Base-by-base conservation (phyloP, 2,888 invertebrate species). In the Neocrepidodera transversa region DNA sequence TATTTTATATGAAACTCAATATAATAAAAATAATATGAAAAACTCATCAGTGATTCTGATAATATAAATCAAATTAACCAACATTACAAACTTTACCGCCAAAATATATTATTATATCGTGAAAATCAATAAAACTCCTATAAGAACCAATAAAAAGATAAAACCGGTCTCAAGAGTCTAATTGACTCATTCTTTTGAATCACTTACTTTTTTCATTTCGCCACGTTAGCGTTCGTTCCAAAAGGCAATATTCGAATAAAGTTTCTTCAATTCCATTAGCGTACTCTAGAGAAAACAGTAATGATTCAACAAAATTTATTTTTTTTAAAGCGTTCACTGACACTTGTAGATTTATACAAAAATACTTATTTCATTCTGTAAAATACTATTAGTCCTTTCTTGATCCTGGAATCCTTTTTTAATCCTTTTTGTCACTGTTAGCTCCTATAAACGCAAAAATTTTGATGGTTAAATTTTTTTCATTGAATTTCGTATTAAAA, bases 51-150 rank as follows among this genome's bases (percentile, higher is more conserved):
- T n/a, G n/a, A n/a, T n/a, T n/a, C n/a, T n/a, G n/a, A n/a, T n/a
- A n/a, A n/a, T n/a, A n/a, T n/a, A n/a, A n/a, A n/a, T n/a, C n/a
- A n/a, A n/a, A n/a, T n/a, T n/a, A n/a, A n/a, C n/a, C n/a, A n/a
- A n/a, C n/a, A n/a, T n/a, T n/a, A n/a, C n/a, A n/a, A n/a, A n/a
- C n/a, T n/a, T n/a, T n/a, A n/a, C n/a, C n/a, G n/a, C n/a, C n/a
- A n/a, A n/a, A n/a, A n/a, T n/a, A n/a, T n/a, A n/a, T n/a, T n/a
- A n/a, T n/a, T n/a, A n/a, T n/a, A n/a, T n/a, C n/a, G n/a, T n/a
- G n/a, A 36, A 38, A 49, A 57, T 49, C 66, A 54, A 53, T 48
- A 43, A 64, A 68, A 58, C 64, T 67, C 66, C 63, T 62, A 59
- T 64, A 32, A 35, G 35, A 20, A 43, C 35, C 32, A 45, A 32